Evolutionary conservation across 2,888 invertebrate species (phyloP), one percentile per base, ranked within the genome.

Genomic region (Alcis repandata): DNA sequence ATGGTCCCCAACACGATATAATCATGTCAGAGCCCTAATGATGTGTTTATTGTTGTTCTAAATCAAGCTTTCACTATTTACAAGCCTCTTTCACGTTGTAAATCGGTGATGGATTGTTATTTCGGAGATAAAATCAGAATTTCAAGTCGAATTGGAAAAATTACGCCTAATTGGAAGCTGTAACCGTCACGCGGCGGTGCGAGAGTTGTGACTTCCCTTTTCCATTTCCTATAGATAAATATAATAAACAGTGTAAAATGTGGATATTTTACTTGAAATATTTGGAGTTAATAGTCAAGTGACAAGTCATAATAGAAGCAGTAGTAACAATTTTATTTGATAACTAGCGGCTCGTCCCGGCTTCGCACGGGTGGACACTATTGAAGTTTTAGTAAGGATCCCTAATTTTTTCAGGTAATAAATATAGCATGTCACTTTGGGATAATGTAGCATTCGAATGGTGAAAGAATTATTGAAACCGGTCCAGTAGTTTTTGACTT

Each of bases 31-130:
- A 36, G 8, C 56, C 20, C 65, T 66, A 66, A 66, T 66, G 65
- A 61, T 48, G 46, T 45, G 40, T 66, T 66, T 66, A 66, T 66
- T 57, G 65, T 66, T 66, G 52, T 66, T 46, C 51, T 66, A 66
- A 66, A 66, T 66, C 65, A 52, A 38, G 52, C 60, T 66, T 66
- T 66, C 65, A 38, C 60, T 17, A 58, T 66, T 66, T 66, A 66
- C 65, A 66, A 58, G 59, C 52, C 51, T 46, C 48, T 15, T 40
- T 15, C 56, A 20, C 20, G 60, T 51, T 40, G 56, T 60, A 60
- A 65, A 65, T 52, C 38, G 57, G 40, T 66, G 65, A 61, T 53
- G 46, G 40, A 59, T 64, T 59, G 59, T 40, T 56, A 51, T 45
- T 38, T 45, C 17, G 6, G 15, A 33, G 65, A 61, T 61, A 61